These are phyloP conservation scores for Glaucopsyche alexis DNA, from an alignment of 2,888 invertebrate species.

Conservation along the genomic window DNA sequence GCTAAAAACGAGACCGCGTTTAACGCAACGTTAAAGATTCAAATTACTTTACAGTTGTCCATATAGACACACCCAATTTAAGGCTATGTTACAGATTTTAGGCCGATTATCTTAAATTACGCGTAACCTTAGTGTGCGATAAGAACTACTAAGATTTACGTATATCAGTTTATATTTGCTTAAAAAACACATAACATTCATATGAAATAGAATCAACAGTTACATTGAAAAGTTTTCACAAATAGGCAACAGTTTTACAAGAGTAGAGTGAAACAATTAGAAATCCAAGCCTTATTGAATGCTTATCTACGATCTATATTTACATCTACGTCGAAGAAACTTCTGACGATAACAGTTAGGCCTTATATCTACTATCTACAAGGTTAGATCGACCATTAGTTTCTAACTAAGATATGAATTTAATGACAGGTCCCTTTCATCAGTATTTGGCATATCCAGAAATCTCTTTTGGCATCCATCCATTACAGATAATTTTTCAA, in stretches of 20 bases:
- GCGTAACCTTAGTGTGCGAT: background rate
- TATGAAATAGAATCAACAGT: constrained; percentile 49
- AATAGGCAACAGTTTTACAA: constrained; percentile 52
- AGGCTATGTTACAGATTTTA: constrained; percentile 13
- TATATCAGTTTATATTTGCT: background rate
- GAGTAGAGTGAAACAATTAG: constrained; percentile 52
- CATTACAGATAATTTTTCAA: constrained; percentile 24
- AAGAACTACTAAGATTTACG: constrained; percentile 12
- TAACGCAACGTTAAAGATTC: background rate
- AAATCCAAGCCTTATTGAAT: constrained; percentile 53
- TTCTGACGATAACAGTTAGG: constrained; percentile 50
- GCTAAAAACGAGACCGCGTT: background rate
- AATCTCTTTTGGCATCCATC: constrained; percentile 59
- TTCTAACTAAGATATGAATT: constrained; percentile 73
- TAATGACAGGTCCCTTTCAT: constrained; percentile 68
- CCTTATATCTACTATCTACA: constrained; percentile 41
- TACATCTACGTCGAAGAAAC: constrained; percentile 59
- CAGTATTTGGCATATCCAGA: constrained; percentile 62
- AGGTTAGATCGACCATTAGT: constrained; percentile 39
- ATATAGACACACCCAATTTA: constrained; percentile 12
- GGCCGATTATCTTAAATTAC: constrained; percentile 18
- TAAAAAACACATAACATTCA: constrained; percentile 44
- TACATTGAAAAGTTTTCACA: constrained; percentile 46
- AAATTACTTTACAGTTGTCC: background rate
- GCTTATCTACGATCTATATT: constrained; percentile 43